A percentile compares a stretch with the other conserved stretches of the same genome.
These are phyloP conservation scores for Pelochelys cantorii DNA, from an alignment of 2,797 vertebrate genomes.

Conservation along the genomic window DNA sequence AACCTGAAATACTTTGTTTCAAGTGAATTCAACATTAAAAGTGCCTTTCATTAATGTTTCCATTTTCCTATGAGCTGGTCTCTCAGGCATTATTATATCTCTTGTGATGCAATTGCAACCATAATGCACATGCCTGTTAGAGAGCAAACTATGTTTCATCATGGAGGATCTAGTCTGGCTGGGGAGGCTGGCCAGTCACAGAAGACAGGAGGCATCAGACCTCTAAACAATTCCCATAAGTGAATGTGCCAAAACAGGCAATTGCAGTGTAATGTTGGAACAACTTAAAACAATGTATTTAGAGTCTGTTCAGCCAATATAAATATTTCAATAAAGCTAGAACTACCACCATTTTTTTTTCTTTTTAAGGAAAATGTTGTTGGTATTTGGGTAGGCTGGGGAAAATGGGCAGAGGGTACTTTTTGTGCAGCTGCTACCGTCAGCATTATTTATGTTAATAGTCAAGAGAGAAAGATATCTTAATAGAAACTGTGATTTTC, in stretches of 20 bases:
- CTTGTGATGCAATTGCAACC: not conserved
- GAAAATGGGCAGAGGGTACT: too few species aligned
- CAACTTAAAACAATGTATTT: accelerated
- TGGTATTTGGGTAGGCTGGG: too few species aligned
- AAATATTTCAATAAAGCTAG: accelerated
- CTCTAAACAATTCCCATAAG: not conserved
- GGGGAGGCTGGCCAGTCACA: not conserved
- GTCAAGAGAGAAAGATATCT: too few species aligned
- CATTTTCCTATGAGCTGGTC: not conserved
- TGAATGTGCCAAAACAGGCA: accelerated
- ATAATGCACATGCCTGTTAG: not conserved
- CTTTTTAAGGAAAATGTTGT: too few species aligned
- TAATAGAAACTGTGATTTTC: too few species aligned
- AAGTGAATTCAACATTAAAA: not conserved
- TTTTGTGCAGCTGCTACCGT: too few species aligned
- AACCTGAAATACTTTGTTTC: not conserved
- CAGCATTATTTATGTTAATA: too few species aligned
- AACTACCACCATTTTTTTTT: not conserved
- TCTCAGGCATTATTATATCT: not conserved
- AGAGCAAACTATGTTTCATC: too few species aligned
- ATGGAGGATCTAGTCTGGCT: not conserved
- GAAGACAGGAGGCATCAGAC: not conserved
- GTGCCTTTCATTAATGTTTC: not conserved
- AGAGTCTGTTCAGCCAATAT: accelerated
- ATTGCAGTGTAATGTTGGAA: not conserved